Evolutionary conservation across 1,140 invertebrate genomes (phyloP).

Genomic region (Listronotus oregonensis): DNA sequence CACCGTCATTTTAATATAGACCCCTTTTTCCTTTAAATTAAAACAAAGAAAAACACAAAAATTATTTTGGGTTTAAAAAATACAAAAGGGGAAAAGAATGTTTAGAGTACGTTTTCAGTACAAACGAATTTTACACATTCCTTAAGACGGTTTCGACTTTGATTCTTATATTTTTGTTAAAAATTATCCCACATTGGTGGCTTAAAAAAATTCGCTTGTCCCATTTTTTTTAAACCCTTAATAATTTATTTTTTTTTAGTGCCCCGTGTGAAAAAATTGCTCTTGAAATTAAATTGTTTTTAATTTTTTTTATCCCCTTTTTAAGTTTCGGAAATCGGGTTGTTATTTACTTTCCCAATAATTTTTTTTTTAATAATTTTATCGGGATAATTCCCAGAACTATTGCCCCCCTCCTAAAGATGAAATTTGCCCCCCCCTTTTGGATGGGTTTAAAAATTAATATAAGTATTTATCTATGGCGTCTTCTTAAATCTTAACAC

Average conservation of each 20-base stretch:
- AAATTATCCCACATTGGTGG: conserved; percentile 20
- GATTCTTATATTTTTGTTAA: too few relatives aligned
- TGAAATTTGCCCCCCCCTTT: conserved; percentile 43
- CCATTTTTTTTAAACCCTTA: too few relatives aligned
- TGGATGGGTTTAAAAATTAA: neutral
- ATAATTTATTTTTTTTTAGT: too few relatives aligned
- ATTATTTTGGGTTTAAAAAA: conserved; percentile 57
- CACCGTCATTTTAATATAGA: too few relatives aligned
- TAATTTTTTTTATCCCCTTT: conserved; percentile 45
- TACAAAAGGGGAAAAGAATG: conserved; percentile 50
- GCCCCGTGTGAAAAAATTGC: too few relatives aligned
- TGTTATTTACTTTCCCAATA: conserved; percentile 58
- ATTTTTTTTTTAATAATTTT: conserved; percentile 65
- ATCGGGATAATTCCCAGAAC: conserved; percentile 65
- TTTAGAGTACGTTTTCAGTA: conserved; percentile 20
- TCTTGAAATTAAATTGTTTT: conserved; percentile 9
- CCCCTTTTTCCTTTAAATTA: neutral
- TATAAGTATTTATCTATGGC: neutral
- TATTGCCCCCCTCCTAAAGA: conserved; percentile 57
- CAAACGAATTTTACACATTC: conserved; percentile 36
- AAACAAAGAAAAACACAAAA: conserved; percentile 47
- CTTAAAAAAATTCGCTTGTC: too few relatives aligned
- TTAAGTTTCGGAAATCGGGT: conserved; percentile 53
- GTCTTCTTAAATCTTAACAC: too few relatives aligned
- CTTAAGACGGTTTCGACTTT: neutral